Evolutionary conservation across 2,113 vertebrate species (phyloP).

Genomic region (Narcine bancroftii): DNA sequence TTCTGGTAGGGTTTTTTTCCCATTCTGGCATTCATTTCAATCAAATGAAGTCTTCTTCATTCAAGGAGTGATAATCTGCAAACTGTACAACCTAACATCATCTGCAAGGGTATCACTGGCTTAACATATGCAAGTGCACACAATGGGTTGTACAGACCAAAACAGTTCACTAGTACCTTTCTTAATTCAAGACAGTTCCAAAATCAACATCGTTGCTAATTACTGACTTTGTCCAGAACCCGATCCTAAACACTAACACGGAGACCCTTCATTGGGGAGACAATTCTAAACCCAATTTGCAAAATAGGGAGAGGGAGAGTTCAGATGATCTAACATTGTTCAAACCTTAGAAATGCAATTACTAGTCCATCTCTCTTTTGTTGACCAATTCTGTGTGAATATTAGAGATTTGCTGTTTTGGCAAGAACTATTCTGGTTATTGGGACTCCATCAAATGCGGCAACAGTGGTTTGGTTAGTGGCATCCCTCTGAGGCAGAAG

Average conservation of each 20-base stretch:
- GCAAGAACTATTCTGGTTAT: not conserved
- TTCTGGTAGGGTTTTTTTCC: not conserved
- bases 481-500: no score
- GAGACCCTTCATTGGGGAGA: no score
- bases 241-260: no score
- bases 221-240: no score
- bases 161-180: not conserved
- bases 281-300: no score
- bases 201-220: not conserved
- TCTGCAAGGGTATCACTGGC: not conserved
- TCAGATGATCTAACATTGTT: not conserved
- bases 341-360: not conserved
- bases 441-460: no score
- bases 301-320: no score
- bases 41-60: not conserved
- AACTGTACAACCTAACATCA: not conserved
- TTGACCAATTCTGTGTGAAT: not conserved
- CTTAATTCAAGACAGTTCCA: not conserved
- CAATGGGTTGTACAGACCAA: not conserved
- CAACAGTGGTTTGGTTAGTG: no score
- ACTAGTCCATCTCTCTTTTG: not conserved
- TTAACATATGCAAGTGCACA: not conserved
- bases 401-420: not conserved
- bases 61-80: not conserved
- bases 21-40: not conserved